These are phyloP conservation scores for Thysanoteuthis rhombus DNA, from an alignment of 2,888 invertebrate genomes.

Conservation along the genomic window DNA sequence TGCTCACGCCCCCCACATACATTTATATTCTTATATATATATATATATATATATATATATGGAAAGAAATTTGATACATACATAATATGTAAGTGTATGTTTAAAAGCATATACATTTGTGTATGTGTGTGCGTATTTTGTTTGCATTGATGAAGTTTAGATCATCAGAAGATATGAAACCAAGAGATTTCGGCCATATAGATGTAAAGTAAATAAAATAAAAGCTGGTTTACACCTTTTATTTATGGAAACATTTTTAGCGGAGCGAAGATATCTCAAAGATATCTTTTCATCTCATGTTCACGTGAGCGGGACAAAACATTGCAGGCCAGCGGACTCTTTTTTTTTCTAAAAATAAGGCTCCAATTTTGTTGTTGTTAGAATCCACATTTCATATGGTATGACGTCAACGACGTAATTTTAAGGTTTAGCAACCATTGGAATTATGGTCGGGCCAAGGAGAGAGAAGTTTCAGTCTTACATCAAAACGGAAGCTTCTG, in stretches of 20 bases:
- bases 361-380: not conserved
- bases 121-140: not conserved
- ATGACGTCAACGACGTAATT: not conserved
- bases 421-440: not conserved
- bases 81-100: not conserved
- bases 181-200: not conserved
- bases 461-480: not conserved
- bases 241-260: not conserved
- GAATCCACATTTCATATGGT: not conserved
- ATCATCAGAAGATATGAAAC: not conserved
- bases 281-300: not conserved
- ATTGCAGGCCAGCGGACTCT: not conserved
- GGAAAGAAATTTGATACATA: no score
- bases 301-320: not conserved
- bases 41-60: not conserved
- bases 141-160: not conserved
- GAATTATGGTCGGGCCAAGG: not conserved
- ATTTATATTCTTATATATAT: not conserved
- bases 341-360: not conserved
- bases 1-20: no score
- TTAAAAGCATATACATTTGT: no score
- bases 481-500: not conserved
- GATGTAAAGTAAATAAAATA: not conserved
- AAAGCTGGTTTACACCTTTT: not conserved
- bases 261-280: not conserved